A percentile compares a stretch with the other conserved stretches of the same genome.
These are phyloP conservation scores for Octopus bimaculoides DNA, from an alignment of 1,140 invertebrate species.

Conservation along the genomic window DNA sequence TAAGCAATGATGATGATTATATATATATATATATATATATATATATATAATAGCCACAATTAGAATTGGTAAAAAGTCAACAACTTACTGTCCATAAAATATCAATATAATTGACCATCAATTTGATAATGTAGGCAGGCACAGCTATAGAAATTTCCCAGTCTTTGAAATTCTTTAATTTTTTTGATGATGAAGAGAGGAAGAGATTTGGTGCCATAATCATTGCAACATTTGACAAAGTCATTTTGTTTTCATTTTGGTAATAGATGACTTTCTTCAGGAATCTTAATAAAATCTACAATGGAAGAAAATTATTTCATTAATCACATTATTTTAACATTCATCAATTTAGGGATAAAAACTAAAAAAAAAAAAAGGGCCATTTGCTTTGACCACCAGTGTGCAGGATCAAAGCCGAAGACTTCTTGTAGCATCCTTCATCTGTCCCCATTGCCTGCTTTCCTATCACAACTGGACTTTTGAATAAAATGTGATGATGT, in stretches of 20 bases:
- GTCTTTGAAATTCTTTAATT: constrained; percentile 37
- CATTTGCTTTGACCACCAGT: no score
- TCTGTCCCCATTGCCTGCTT: no score
- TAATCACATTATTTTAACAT: no score
- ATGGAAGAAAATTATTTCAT: no score
- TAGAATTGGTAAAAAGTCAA: not conserved
- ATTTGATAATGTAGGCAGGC: constrained; percentile 77
- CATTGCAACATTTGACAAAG: constrained; percentile 85
- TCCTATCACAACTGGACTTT: no score
- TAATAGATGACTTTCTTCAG: constrained; percentile 71
- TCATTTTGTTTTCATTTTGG: constrained; percentile 81
- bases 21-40: no score
- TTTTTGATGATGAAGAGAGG: constrained; percentile 62
- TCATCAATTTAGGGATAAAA: no score
- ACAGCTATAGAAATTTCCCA: constrained; percentile 77
- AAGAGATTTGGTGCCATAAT: constrained; percentile 90
- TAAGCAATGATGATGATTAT: no score
- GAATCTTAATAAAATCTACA: constrained; percentile 68
- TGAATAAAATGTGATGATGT: no score
- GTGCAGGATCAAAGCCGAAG: no score
- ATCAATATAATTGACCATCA: constrained; percentile 71
- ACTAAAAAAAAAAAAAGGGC: no score
- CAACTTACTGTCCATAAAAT: constrained; percentile 71
- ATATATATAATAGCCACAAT: not conserved
- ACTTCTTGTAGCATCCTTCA: no score